These are phyloP conservation scores for Proisotoma minuta DNA, from an alignment of 2,888 invertebrate genomes.

Conservation along the genomic window DNA sequence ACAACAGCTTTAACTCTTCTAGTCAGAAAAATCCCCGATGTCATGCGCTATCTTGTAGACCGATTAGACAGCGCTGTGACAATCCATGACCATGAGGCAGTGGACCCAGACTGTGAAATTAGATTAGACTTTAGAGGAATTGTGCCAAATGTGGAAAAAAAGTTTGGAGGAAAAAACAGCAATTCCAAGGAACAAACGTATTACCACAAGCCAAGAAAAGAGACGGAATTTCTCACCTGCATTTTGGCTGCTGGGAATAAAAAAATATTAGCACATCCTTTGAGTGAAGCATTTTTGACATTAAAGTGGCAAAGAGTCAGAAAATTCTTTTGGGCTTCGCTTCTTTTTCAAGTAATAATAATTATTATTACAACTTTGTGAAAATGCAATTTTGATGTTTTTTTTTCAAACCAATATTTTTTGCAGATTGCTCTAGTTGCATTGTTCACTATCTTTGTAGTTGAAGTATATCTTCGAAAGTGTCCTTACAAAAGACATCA, in stretches of 20 bases:
- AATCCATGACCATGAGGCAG: slow-evolving; percentile 76
- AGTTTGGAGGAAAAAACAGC: background rate
- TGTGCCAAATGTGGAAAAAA: slow-evolving; percentile 11
- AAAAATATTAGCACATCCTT: slow-evolving; percentile 76
- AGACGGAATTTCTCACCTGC: slow-evolving; percentile 79
- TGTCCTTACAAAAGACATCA: slow-evolving; percentile 27
- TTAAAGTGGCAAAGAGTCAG: slow-evolving; percentile 87
- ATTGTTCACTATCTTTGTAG: slow-evolving; percentile 67
- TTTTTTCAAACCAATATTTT: no score
- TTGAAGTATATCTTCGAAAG: slow-evolving; percentile 55
- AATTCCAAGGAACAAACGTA: slow-evolving; percentile 11
- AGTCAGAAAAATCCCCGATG: slow-evolving; percentile 78
- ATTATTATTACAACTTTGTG: no score
- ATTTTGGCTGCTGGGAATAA: slow-evolving; percentile 86
- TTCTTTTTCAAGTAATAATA: slow-evolving; percentile 41
- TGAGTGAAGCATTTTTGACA: slow-evolving; percentile 80
- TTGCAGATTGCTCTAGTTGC: slow-evolving; percentile 56
- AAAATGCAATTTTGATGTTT: no score
- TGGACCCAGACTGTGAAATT: slow-evolving; percentile 79
- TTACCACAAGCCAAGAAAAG: slow-evolving; percentile 50
- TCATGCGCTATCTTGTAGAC: slow-evolving; percentile 74
- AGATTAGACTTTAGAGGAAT: slow-evolving; percentile 58
- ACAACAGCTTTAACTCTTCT: slow-evolving; percentile 80
- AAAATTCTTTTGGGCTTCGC: slow-evolving; percentile 63
- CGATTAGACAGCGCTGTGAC: slow-evolving; percentile 72